These are phyloP conservation scores for Muschampia staudingeri DNA, from an alignment of 2,888 invertebrate species.

Conservation along the genomic window DNA sequence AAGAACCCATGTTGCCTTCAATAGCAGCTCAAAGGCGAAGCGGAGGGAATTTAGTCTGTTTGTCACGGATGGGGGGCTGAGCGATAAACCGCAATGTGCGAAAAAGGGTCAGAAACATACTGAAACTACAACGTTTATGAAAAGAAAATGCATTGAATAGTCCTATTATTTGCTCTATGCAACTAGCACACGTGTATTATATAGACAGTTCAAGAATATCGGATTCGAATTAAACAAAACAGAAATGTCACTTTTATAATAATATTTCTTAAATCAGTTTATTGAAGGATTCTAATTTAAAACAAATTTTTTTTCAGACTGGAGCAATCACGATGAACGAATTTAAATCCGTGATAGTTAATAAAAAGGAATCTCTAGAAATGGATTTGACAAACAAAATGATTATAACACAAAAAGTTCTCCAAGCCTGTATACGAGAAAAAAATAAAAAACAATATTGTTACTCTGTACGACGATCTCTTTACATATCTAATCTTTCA, in stretches of 20 bases:
- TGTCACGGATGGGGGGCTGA: too few relatives aligned
- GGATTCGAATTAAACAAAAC: too few relatives aligned
- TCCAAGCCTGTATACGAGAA: slow-evolving; percentile 13
- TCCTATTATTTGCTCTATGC: too few relatives aligned
- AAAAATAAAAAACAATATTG: background rate
- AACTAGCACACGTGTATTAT: too few relatives aligned
- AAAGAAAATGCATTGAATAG: too few relatives aligned
- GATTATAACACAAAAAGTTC: slow-evolving; percentile 6
- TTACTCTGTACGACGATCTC: background rate
- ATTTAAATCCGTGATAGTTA: background rate
- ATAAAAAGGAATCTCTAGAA: slow-evolving; percentile 2
- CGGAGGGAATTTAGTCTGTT: too few relatives aligned
- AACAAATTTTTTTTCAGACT: background rate
- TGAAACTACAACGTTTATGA: too few relatives aligned
- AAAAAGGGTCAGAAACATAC: too few relatives aligned
- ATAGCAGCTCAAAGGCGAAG: too few relatives aligned
- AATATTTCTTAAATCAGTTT: background rate
- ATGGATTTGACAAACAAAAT: slow-evolving; percentile 41
- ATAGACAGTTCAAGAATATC: too few relatives aligned
- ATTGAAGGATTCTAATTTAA: background rate
- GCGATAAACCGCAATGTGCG: too few relatives aligned
- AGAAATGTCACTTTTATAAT: background rate
- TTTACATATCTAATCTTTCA: background rate
- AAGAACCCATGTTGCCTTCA: too few relatives aligned
- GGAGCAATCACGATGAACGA: background rate